Conservation (phyloP, 2,113 vertebrate species). For the Podarcis cretensis region DNA sequence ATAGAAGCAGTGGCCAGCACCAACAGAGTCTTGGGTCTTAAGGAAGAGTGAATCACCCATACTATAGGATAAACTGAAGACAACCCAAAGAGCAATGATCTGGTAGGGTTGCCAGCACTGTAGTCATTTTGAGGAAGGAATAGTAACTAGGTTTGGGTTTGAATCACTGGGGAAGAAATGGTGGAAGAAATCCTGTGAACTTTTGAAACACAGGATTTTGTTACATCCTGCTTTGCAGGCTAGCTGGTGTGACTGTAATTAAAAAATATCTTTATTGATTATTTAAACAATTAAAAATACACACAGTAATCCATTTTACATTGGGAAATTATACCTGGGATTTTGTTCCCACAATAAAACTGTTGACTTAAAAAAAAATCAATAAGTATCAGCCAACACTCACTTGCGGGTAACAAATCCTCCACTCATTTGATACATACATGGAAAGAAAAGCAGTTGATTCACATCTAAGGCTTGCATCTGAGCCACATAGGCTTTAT, state of each 20-base stretch:
- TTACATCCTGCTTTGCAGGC: too few relatives aligned
- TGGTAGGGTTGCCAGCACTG: neutral
- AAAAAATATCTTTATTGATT: constrained; percentile 57
- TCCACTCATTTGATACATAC: neutral
- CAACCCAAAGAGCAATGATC: neutral
- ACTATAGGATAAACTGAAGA: neutral
- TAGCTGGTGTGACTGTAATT: neutral
- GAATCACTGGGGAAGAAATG: neutral
- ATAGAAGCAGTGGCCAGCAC: neutral
- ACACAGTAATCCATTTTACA: constrained; percentile 39
- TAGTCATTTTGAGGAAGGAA: neutral
- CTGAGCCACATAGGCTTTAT: neutral
- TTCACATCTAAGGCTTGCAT: neutral
- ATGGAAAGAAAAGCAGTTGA: neutral
- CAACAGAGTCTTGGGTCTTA: neutral
- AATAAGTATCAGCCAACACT: neutral
- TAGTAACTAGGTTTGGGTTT: neutral
- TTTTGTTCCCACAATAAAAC: neutral
- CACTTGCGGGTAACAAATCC: neutral
- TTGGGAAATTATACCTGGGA: constrained; percentile 4
- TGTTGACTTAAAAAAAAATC: neutral
- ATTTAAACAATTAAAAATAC: constrained; percentile 8
- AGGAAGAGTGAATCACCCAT: neutral
- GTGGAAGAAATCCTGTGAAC: neutral
- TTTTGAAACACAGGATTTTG: neutral